These are phyloP conservation scores for Melitaea athalia DNA, from an alignment of 2,888 invertebrate species.

Conservation along the genomic window DNA sequence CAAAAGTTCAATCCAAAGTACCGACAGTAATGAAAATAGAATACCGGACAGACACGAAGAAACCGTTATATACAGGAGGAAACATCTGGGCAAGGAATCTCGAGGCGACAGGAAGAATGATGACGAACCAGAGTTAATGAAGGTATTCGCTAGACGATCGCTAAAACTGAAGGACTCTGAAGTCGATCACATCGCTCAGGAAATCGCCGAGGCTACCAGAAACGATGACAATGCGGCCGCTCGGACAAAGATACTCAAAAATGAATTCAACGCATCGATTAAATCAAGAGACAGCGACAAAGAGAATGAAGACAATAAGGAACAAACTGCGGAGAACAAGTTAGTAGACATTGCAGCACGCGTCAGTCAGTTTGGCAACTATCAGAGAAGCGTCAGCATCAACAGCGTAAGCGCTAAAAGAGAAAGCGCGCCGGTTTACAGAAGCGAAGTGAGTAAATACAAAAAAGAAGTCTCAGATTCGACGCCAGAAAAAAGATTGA, in stretches of 20 bases:
- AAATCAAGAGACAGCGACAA: slow-evolving; percentile 88
- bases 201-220: slow-evolving; percentile 74
- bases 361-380: slow-evolving; percentile 75
- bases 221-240: slow-evolving; percentile 59
- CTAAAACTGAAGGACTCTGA: slow-evolving; percentile 89
- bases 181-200: slow-evolving; percentile 81
- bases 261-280: slow-evolving; percentile 78
- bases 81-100: slow-evolving; percentile 72
- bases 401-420: slow-evolving; percentile 70
- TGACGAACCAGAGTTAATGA: slow-evolving; percentile 90
- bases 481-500: slow-evolving; percentile 74
- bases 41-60: slow-evolving; percentile 72
- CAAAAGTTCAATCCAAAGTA: slow-evolving; percentile 76
- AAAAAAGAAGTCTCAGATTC: slow-evolving; percentile 79
- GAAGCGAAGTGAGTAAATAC: slow-evolving; percentile 74
- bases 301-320: slow-evolving; percentile 83
- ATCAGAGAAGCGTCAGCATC: slow-evolving; percentile 74
- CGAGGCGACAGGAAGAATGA: slow-evolving; percentile 79
- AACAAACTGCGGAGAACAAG: slow-evolving; percentile 63
- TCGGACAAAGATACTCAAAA: slow-evolving; percentile 66
- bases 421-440: slow-evolving; percentile 70
- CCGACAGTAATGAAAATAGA: slow-evolving; percentile 70
- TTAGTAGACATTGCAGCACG: slow-evolving; percentile 72
- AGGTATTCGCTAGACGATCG: slow-evolving; percentile 91
- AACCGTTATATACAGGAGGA: slow-evolving; percentile 81